Evolutionary conservation across 2,888 invertebrate species (phyloP).

Genomic region (Synanthedon tipuliformis): DNA sequence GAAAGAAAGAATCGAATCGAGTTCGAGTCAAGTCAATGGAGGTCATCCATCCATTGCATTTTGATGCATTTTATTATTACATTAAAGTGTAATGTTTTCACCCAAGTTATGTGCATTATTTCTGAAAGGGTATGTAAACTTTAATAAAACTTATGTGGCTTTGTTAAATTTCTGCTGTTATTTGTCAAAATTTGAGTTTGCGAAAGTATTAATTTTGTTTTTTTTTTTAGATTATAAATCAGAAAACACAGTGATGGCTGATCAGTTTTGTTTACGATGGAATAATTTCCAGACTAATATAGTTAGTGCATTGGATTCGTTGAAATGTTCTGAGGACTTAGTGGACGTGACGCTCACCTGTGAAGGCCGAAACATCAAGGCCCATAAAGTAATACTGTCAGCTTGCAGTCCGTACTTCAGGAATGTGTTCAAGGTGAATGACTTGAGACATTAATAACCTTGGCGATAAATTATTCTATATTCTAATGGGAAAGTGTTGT

Average conservation of each 20-base stretch:
- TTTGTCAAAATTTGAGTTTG: slow-evolving; percentile 21
- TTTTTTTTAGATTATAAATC: slow-evolving; percentile 26
- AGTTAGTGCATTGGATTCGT: slow-evolving; percentile 76
- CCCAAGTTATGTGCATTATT: slow-evolving; percentile 28
- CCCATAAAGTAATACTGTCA: slow-evolving; percentile 80
- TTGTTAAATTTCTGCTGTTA: slow-evolving; percentile 14
- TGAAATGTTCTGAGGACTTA: slow-evolving; percentile 76
- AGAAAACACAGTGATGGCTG: slow-evolving; percentile 60
- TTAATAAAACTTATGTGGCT: slow-evolving; percentile 4
- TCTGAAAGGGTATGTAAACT: slow-evolving; percentile 22
- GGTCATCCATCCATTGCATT: slow-evolving; percentile 66
- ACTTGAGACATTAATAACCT: slow-evolving; percentile 62
- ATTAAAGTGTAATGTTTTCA: slow-evolving; percentile 18
- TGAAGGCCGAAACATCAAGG: slow-evolving; percentile 78
- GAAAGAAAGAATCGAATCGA: slow-evolving; percentile 35
- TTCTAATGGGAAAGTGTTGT: slow-evolving; percentile 7
- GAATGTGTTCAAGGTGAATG: slow-evolving; percentile 77
- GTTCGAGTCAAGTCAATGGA: slow-evolving; percentile 42
- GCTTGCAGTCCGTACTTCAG: slow-evolving; percentile 82
- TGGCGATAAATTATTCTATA: slow-evolving; percentile 36
- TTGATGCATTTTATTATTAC: slow-evolving; percentile 41
- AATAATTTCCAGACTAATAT: slow-evolving; percentile 80
- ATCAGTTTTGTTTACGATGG: slow-evolving; percentile 81
- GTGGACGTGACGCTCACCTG: slow-evolving; percentile 80
- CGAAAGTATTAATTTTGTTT: slow-evolving; percentile 11